Conservation (phyloP, 2,797 vertebrate species). For the Staurois parvus region DNA sequence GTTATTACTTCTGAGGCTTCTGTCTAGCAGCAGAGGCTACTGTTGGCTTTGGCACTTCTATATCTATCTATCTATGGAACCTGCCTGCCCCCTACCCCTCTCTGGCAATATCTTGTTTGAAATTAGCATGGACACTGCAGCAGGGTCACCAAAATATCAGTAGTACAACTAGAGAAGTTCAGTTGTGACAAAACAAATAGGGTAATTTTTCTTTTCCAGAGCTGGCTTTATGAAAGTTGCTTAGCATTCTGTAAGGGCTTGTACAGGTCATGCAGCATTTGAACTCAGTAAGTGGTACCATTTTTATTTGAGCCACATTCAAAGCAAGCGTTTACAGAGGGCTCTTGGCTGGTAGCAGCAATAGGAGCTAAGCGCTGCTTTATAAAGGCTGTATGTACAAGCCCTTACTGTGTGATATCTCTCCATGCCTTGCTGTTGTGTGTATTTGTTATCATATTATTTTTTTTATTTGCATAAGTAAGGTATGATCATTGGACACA, state of each 20-base stretch:
- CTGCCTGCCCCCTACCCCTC: too few relatives aligned
- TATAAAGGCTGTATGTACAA: neutral
- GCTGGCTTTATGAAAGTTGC: neutral
- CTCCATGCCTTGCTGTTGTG: constrained; percentile 33
- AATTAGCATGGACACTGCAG: too few relatives aligned
- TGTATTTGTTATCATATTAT: neutral
- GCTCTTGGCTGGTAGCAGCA: too few relatives aligned
- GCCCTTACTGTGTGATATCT: neutral
- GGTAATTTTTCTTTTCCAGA: neutral
- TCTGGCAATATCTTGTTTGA: too few relatives aligned
- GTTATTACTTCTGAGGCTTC: too few relatives aligned
- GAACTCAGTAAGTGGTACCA: too few relatives aligned
- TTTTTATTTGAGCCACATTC: too few relatives aligned
- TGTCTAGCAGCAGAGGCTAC: too few relatives aligned
- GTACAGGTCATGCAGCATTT: neutral
- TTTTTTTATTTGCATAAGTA: neutral
- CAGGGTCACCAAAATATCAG: neutral
- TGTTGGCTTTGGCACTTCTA: too few relatives aligned
- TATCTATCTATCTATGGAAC: too few relatives aligned
- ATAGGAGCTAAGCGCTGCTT: neutral
- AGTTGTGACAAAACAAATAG: neutral
- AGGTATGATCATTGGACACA: too few relatives aligned
- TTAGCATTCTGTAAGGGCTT: neutral
- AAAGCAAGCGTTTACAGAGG: too few relatives aligned
- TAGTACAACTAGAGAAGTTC: neutral